Evolutionary conservation across 2,888 invertebrate species (phyloP).

Genomic region (Panzeria rudis): DNA sequence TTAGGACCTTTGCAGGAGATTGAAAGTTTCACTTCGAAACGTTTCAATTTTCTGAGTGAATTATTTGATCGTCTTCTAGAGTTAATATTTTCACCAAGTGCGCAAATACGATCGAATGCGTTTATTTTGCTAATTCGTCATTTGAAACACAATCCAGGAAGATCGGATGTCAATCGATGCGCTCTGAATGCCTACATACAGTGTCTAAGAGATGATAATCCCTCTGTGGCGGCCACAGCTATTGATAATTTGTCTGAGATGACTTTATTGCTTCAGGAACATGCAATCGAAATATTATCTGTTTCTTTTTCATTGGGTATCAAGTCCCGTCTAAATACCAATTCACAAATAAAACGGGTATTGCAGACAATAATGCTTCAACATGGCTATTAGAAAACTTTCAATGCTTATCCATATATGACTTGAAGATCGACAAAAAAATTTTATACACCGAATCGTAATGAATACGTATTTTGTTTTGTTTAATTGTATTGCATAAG

Average conservation of each 20-base stretch:
- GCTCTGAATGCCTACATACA: slow-evolving; percentile 91
- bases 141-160: slow-evolving; percentile 87
- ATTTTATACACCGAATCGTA: slow-evolving; percentile 5
- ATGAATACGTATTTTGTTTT: too few relatives aligned
- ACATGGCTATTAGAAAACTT: slow-evolving; percentile 87
- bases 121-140: slow-evolving; percentile 89
- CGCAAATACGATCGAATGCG: slow-evolving; percentile 88
- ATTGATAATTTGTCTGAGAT: slow-evolving; percentile 93
- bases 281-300: slow-evolving; percentile 90
- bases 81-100: slow-evolving; percentile 86
- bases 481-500: slow-evolving; percentile 30
- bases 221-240: slow-evolving; percentile 91
- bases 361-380: slow-evolving; percentile 92
- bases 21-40: slow-evolving; percentile 88
- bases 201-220: slow-evolving; percentile 91
- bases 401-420: neutral
- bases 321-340: slow-evolving; percentile 90
- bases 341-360: slow-evolving; percentile 90
- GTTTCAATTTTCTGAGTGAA: slow-evolving; percentile 87
- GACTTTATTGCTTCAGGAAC: slow-evolving; percentile 92
- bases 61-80: slow-evolving; percentile 87
- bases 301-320: slow-evolving; percentile 93
- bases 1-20: slow-evolving; percentile 89
- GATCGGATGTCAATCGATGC: slow-evolving; percentile 84
- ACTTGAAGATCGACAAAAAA: neutral